Percentiles rank a stretch among this genome's conserved stretches.
phyloP scores from a whole-genome alignment of 2,113 vertebrate genomes.

The Garra rufa region DNA sequence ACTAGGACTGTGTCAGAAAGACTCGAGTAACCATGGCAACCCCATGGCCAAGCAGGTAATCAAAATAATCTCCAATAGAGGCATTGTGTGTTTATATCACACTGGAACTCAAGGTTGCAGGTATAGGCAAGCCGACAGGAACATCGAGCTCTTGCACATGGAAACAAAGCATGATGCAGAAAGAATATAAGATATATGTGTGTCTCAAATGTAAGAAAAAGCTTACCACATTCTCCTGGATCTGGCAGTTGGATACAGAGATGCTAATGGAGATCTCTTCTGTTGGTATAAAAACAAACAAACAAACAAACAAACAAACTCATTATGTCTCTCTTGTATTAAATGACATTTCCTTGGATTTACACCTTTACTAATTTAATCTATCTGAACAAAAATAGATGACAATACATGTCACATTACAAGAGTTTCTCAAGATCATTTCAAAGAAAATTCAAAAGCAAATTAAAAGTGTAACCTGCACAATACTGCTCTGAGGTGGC shows the following conservation, averaged over 20 bases:
- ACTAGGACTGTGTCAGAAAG: conserved; percentile 68
- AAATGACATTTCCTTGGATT: neutral
- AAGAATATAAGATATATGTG: neutral
- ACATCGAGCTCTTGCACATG: conserved; percentile 10
- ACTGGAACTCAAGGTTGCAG: conserved; percentile 67
- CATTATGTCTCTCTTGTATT: neutral
- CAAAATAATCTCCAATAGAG: conserved; percentile 74
- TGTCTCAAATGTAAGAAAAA: conserved; percentile 6
- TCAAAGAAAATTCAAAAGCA: neutral
- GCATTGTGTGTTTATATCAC: conserved; percentile 70
- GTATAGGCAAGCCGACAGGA: conserved; percentile 49
- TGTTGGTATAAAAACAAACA: conserved; percentile 69
- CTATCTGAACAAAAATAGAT: neutral
- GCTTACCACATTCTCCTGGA: conserved; percentile 96
- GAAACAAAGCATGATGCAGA: conserved; percentile 32
- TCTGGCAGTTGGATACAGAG: conserved; percentile 95
- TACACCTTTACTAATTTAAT: conserved; percentile 24
- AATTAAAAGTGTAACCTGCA: no score
- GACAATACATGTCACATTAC: neutral
- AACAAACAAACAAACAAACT: neutral
- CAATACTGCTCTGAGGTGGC: no score
- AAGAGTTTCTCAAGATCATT: neutral
- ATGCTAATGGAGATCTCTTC: conserved; percentile 94
- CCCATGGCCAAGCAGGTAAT: conserved; percentile 72
- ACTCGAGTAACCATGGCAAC: conserved; percentile 71